Percentiles rank a stretch among this genome's conserved stretches.
Conservation (phyloP, 1,140 invertebrate species). For the Leptinotarsa lineolata region DNA sequence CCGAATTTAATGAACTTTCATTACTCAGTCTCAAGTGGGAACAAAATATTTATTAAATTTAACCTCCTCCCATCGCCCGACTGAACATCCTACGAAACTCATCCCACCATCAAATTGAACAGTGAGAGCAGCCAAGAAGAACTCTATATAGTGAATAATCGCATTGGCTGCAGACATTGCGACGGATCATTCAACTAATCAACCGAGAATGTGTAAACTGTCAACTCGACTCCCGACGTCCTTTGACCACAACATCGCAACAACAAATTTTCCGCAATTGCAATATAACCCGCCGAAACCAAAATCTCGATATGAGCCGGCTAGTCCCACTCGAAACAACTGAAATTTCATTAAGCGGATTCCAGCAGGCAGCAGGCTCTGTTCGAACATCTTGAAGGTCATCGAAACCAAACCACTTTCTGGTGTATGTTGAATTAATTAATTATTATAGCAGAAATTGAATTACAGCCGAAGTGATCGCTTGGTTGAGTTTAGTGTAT, state of each 20-base stretch:
- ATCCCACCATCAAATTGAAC: too few relatives aligned
- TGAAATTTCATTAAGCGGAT: constrained; percentile 21
- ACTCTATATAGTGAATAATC: too few relatives aligned
- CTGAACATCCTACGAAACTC: too few relatives aligned
- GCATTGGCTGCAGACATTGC: too few relatives aligned
- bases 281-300: not conserved
- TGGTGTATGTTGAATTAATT: constrained; percentile 23
- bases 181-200: too few relatives aligned
- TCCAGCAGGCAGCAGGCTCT: constrained; percentile 8
- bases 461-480: constrained; percentile 18
- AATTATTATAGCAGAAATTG: constrained; percentile 19
- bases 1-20: too few relatives aligned
- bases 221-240: not conserved
- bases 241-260: not conserved
- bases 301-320: not conserved
- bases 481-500: constrained; percentile 9
- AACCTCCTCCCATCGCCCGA: too few relatives aligned
- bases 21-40: too few relatives aligned
- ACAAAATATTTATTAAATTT: too few relatives aligned
- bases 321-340: not conserved
- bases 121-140: too few relatives aligned
- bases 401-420: constrained; percentile 22
- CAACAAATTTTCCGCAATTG: not conserved
- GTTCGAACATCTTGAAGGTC: constrained; percentile 21
- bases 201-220: too few relatives aligned